A percentile compares a stretch with the other conserved stretches of the same genome.
Conservation (phyloP, 2,888 invertebrate species). For the Adelognathus sp. region DNA sequence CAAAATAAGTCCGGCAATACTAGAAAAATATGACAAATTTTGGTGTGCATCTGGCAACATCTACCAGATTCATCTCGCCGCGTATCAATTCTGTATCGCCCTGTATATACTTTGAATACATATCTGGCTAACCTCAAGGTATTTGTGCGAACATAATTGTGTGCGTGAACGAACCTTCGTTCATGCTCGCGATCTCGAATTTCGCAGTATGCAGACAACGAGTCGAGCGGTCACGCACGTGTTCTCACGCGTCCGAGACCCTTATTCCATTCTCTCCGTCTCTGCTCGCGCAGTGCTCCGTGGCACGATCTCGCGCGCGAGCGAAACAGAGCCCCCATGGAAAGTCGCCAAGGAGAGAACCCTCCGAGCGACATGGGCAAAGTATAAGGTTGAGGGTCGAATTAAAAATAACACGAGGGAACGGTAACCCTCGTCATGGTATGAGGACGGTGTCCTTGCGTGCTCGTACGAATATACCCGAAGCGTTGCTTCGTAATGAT, state of each 20-base stretch:
- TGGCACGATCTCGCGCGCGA: too few relatives aligned
- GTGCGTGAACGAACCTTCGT: too few relatives aligned
- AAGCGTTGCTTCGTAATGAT: neutral
- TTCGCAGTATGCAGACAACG: conserved; percentile 16
- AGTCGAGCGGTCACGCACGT: conserved; percentile 57
- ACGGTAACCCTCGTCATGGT: conserved; percentile 20
- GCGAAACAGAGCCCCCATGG: too few relatives aligned
- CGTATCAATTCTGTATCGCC: too few relatives aligned
- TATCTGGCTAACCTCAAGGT: too few relatives aligned
- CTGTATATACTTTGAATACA: too few relatives aligned
- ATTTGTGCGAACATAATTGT: too few relatives aligned
- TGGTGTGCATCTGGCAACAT: too few relatives aligned
- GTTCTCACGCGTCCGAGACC: conserved; percentile 28
- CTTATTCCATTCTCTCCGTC: conserved; percentile 20
- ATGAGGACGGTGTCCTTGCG: conserved; percentile 28
- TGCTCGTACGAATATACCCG: neutral
- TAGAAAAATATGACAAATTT: too few relatives aligned
- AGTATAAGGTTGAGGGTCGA: conserved; percentile 42
- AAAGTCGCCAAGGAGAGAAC: conserved; percentile 52
- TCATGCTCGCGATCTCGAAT: neutral
- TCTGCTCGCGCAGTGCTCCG: too few relatives aligned
- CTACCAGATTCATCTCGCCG: too few relatives aligned
- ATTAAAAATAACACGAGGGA: conserved; percentile 57
- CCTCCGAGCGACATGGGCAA: neutral
- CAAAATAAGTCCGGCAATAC: too few relatives aligned